phyloP scores from a whole-genome alignment of 2,888 invertebrate species.

The Lissonota sp. region DNA sequence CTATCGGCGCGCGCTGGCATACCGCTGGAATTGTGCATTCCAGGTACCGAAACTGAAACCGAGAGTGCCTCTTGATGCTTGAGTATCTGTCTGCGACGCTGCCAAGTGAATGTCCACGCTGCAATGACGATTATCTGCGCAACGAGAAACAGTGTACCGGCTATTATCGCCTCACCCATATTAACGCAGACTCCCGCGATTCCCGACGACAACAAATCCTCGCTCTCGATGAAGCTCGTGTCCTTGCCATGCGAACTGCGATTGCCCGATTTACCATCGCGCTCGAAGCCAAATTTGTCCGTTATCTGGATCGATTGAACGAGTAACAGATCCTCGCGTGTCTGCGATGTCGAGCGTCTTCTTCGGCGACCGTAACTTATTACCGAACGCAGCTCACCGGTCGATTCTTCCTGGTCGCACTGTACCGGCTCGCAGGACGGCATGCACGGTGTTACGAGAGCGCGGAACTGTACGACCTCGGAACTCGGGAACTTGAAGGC shows the following conservation, averaged over 20 bases:
- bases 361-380: conserved; percentile 93
- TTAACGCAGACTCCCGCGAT: conserved; percentile 88
- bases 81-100: conserved; percentile 88
- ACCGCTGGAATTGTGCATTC: conserved; percentile 84
- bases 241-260: conserved; percentile 85
- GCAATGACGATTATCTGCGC: conserved; percentile 94
- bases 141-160: conserved; percentile 93
- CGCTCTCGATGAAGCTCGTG: conserved; percentile 89
- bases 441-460: conserved; percentile 97
- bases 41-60: conserved; percentile 87
- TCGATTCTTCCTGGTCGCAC: conserved; percentile 93
- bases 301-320: conserved; percentile 97
- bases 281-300: conserved; percentile 95
- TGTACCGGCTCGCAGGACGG: conserved; percentile 96
- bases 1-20: conserved; percentile 88
- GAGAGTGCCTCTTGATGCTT: conserved; percentile 87
- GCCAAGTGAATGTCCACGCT: conserved; percentile 95
- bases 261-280: conserved; percentile 82
- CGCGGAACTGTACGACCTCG: conserved; percentile 97
- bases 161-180: conserved; percentile 92
- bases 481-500: conserved; percentile 98
- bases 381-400: conserved; percentile 92
- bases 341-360: conserved; percentile 85
- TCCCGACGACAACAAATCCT: conserved; percentile 82
- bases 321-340: conserved; percentile 92